phyloP scores from a whole-genome alignment of 2,797 vertebrate genomes.

The Moxostoma hubbsi region DNA sequence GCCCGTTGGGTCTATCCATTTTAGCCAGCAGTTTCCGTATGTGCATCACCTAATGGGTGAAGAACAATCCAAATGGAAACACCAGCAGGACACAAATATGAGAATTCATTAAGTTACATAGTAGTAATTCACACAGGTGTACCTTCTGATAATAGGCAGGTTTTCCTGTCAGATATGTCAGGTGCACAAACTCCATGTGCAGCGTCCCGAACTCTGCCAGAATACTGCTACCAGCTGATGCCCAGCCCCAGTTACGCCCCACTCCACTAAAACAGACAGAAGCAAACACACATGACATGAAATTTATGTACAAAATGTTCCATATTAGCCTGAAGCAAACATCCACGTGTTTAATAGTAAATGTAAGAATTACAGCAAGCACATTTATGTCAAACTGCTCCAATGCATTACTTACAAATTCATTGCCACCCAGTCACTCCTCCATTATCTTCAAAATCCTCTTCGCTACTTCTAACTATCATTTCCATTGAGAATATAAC shows the following conservation, averaged over 20 bases:
- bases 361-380: neutral
- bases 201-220: constrained; percentile 97
- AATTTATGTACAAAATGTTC: neutral
- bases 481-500: constrained; percentile 28
- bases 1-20: constrained; percentile 98
- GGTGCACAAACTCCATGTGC: constrained; percentile 98
- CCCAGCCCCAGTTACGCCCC: constrained; percentile 99
- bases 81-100: neutral
- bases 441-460: too few relatives aligned
- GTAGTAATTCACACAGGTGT: neutral
- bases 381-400: neutral
- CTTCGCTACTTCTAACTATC: neutral
- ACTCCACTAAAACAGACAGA: constrained; percentile 82
- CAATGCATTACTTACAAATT: neutral
- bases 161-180: constrained; percentile 96
- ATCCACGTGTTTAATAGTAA: neutral
- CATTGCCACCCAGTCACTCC: too few relatives aligned
- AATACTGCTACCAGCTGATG: constrained; percentile 97
- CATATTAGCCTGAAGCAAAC: neutral
- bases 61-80: constrained; percentile 49
- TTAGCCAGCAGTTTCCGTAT: constrained; percentile 96
- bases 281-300: neutral
- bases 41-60: constrained; percentile 90
- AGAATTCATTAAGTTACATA: neutral
- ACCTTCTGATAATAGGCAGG: constrained; percentile 96